Conservation (phyloP, 2,797 vertebrate genomes). For the Coregonus sp. region DNA sequence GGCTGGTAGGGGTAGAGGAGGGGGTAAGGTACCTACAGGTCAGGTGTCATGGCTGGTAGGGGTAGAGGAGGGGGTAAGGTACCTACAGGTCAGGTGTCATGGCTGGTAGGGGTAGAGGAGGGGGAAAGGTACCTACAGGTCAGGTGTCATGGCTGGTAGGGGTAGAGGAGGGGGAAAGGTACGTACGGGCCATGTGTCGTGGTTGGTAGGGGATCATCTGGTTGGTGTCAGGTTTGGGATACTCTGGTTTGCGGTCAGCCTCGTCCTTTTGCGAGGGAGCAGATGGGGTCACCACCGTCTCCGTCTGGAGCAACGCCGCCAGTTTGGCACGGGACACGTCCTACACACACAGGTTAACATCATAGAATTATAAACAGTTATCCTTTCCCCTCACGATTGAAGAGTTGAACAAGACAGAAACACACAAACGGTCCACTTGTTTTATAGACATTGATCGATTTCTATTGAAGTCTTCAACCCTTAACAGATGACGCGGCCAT, state of each 20-base stretch:
- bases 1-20: no score
- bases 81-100: no score
- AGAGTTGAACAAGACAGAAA: neutral
- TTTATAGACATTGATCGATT: neutral
- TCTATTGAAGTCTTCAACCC: neutral
- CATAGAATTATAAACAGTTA: slow-evolving; percentile 45
- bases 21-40: rapidly evolving
- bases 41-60: rapidly evolving
- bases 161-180: no score
- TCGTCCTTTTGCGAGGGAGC: slow-evolving; percentile 91
- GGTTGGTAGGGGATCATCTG: slow-evolving; percentile 99
- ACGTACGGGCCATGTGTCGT: slow-evolving; percentile 93
- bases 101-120: no score
- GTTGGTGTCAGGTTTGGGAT: slow-evolving; percentile 97
- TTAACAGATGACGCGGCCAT: neutral
- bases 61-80: no score
- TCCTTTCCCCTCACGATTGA: neutral
- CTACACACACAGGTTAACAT: slow-evolving; percentile 65
- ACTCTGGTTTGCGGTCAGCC: slow-evolving; percentile 93
- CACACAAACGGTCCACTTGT: neutral
- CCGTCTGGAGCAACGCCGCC: slow-evolving; percentile 84
- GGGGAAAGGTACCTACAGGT: no score
- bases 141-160: neutral
- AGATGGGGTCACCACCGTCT: slow-evolving; percentile 91
- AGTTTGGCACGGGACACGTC: slow-evolving; percentile 97